Percentiles rank a stretch among this genome's conserved stretches.
Conservation (phyloP, 1,140 invertebrate species). For the Drosophila neocordata region DNA sequence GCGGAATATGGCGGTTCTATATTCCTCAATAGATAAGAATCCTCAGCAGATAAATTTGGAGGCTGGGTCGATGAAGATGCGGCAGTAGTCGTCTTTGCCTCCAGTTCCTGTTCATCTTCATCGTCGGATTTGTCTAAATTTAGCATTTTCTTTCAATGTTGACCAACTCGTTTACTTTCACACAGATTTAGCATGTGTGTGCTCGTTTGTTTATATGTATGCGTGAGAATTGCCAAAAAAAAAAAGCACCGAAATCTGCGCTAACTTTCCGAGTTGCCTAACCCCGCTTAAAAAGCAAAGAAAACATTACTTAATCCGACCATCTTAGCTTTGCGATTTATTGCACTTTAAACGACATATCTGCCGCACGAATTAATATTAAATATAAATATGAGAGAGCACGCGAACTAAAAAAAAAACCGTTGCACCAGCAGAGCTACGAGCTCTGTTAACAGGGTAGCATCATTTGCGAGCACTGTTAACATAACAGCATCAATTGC, state of each 20-base stretch:
- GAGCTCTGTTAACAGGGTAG: too few species aligned
- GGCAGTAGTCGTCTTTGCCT: background rate
- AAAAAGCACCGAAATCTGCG: slow-evolving; percentile 19
- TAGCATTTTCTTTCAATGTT: slow-evolving; percentile 62
- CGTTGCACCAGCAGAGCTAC: too few species aligned
- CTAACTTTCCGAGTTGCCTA: slow-evolving; percentile 8
- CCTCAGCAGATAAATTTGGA: slow-evolving; percentile 37
- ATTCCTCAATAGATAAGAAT: background rate
- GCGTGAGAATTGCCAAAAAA: slow-evolving; percentile 33
- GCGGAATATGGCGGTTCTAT: slow-evolving; percentile 55
- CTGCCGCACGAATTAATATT: too few species aligned
- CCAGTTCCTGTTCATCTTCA: background rate
- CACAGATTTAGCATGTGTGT: slow-evolving; percentile 23
- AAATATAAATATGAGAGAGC: too few species aligned
- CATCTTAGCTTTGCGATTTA: background rate
- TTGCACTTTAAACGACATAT: slow-evolving; percentile 27
- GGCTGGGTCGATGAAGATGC: slow-evolving; percentile 1
- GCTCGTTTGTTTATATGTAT: slow-evolving; percentile 3
- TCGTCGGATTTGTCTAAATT: slow-evolving; percentile 56
- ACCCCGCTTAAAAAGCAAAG: background rate
- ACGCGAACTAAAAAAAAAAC: too few species aligned
- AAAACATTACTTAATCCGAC: too few species aligned
- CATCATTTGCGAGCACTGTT: too few species aligned
- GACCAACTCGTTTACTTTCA: slow-evolving; percentile 47
- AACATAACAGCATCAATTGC: too few species aligned